Evolutionary conservation across 2,888 invertebrate species (phyloP), one percentile per base, ranked within the genome.

Genomic region (Acanthosepion esculentum): DNA sequence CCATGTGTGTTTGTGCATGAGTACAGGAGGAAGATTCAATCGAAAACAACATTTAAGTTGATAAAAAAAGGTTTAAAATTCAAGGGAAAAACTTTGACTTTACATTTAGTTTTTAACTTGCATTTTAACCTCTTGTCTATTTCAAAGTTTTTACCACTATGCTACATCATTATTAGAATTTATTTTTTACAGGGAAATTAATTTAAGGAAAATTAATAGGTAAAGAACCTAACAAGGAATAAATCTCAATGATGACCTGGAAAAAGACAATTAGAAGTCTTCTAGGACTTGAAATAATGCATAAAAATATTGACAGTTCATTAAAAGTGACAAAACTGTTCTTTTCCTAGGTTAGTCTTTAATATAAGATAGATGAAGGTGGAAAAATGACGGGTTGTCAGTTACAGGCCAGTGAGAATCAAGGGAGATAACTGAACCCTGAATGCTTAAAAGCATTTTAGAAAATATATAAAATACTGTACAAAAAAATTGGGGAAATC

Each of bases 141-240:
- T 59, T 59, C 59, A 59, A 59, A 59, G 23, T 23, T 23, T 59
- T 23, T 23, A 59, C 59, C 4, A 23, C 23, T 59, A 23, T 7
- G 5, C 59, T 59, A 59, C 59, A 59, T 59, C 59, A 26, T 23
- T 59, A 23, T 59, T 59, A 23, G 10, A 50, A 50, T 50, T 59
- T 59, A 6, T 59, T 59, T 59, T 59, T 23, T 6, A 3, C 6
- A 20, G 4, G 15, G 18, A 23, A 78, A 78, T 78, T 15, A 33
- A 78, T 78, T 78, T n/a, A 78, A 78, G 78, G 78, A n/a, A 78
- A 78, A 78, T 78, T 78, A 78, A 78, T 78, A n/a, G 78, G 78
- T 15, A 78, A 78, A 78, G n/a, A 78, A 78, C 3, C 29, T 78
- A 78, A 4, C 0, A n/a, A n/a, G n/a, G 12, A 78, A 78, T 78